Conservation (phyloP, 1,140 invertebrate genomes). For the Aphelinus atriplicis region DNA sequence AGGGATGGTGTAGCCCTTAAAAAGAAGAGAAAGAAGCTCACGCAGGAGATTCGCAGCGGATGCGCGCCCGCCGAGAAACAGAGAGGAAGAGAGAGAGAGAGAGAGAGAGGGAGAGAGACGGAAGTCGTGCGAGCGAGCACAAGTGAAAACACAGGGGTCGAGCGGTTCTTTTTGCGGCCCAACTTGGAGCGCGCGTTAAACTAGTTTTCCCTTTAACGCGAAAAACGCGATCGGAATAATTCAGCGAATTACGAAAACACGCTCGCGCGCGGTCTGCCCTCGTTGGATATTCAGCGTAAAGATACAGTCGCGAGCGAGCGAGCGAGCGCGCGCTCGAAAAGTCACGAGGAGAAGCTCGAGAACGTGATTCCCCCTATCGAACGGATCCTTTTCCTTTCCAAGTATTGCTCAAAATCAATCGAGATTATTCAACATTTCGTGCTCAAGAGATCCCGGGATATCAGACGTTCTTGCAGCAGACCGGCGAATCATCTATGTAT, state of each 20-base stretch:
- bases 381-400: no score
- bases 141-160: slow-evolving; percentile 19
- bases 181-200: slow-evolving; percentile 32
- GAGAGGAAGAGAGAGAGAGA: no score
- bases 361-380: no score
- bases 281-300: slow-evolving; percentile 62
- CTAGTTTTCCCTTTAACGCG: slow-evolving; percentile 48
- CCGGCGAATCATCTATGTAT: no score
- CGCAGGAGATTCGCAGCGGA: background rate
- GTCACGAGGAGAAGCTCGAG: slow-evolving; percentile 14
- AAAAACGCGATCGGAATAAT: slow-evolving; percentile 64
- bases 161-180: slow-evolving; percentile 7
- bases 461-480: no score
- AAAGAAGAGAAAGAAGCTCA: slow-evolving; percentile 18
- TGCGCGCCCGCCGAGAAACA: background rate
- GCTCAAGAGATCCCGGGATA: no score
- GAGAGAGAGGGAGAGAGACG: background rate
- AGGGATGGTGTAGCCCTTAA: background rate
- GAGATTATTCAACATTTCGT: no score
- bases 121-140: background rate
- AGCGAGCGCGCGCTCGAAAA: background rate
- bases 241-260: slow-evolving; percentile 65
- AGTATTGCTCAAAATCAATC: no score
- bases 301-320: slow-evolving; percentile 44
- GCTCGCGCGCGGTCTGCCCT: slow-evolving; percentile 63